Percentiles rank a stretch among this genome's conserved stretches.
Evolutionary conservation across 2,888 invertebrate genomes (phyloP).

Genomic region (Andrena haemorrhoa): DNA sequence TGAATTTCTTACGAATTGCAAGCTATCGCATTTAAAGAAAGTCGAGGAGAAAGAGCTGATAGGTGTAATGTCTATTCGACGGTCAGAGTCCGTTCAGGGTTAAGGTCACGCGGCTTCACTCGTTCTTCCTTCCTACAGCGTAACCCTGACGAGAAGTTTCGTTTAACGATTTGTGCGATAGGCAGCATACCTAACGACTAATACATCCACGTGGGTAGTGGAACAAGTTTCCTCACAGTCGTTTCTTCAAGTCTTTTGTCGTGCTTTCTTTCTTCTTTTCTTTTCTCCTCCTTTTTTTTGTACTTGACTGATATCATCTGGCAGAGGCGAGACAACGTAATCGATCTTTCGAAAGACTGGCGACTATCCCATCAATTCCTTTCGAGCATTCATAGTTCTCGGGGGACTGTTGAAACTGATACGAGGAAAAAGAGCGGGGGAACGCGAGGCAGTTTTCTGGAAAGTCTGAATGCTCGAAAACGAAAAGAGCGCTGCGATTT

Average conservation of each 20-base stretch:
- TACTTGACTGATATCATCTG: slow-evolving; percentile 5
- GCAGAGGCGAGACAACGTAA: background rate
- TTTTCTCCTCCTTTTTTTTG: background rate
- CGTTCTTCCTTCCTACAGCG: slow-evolving; percentile 44
- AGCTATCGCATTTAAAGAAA: slow-evolving; percentile 22
- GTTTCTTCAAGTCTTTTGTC: slow-evolving; percentile 5
- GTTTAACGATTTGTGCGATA: background rate
- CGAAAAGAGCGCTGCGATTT: background rate
- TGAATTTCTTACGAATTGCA: slow-evolving; percentile 58
- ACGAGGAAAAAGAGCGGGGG: background rate
- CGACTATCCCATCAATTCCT: background rate
- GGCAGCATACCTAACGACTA: background rate
- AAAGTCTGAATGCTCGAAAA: background rate
- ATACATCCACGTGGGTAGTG: background rate
- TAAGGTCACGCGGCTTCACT: slow-evolving; percentile 18
- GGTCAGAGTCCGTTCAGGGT: slow-evolving; percentile 40
- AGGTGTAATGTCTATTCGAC: slow-evolving; percentile 15
- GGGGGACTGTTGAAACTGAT: background rate
- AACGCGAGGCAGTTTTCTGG: background rate
- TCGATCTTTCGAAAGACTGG: slow-evolving; percentile 3
- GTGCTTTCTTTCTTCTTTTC: background rate
- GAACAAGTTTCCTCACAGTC: slow-evolving; percentile 17
- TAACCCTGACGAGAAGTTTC: slow-evolving; percentile 28
- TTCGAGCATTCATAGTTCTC: background rate
- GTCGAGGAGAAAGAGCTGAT: slow-evolving; percentile 27